Conservation (phyloP, 2,113 vertebrate genomes). For the Sylvilagus bachmani region DNA sequence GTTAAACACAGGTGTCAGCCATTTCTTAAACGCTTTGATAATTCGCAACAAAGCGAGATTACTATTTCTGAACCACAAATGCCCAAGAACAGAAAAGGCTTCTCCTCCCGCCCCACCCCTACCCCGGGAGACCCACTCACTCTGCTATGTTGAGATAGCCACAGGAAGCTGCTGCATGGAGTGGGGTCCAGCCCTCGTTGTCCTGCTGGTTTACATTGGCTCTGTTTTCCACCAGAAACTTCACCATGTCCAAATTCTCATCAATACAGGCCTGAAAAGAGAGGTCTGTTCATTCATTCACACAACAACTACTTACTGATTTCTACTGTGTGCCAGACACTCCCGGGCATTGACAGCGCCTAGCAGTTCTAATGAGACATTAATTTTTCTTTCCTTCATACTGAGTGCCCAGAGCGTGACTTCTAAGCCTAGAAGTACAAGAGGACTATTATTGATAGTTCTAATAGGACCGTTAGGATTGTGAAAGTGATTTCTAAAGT, state of each 20-base stretch:
- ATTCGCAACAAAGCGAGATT: neutral
- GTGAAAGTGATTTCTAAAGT: neutral
- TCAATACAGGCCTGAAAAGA: slow-evolving; percentile 95
- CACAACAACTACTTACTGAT: neutral
- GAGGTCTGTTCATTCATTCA: slow-evolving; percentile 62
- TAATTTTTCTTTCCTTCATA: neutral
- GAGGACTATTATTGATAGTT: neutral
- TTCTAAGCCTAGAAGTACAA: neutral
- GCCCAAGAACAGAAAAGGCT: neutral
- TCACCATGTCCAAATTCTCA: slow-evolving; percentile 96
- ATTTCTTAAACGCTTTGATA: neutral
- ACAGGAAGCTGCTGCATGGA: slow-evolving; percentile 96
- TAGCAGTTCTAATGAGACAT: neutral
- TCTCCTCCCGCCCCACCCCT: neutral
- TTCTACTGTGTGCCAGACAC: neutral
- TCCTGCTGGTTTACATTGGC: slow-evolving; percentile 96
- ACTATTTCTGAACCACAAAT: too few species aligned
- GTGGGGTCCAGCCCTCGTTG: slow-evolving; percentile 97
- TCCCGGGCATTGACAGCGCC: neutral
- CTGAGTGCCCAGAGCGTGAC: neutral
- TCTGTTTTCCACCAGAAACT: slow-evolving; percentile 93
- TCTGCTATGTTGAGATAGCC: slow-evolving; percentile 96
- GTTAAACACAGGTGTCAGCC: neutral
- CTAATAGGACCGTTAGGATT: neutral
- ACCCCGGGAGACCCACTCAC: slow-evolving; percentile 91